Conservation (phyloP, 23 tunicate genomes). For the Halocynthia aurantium region DNA sequence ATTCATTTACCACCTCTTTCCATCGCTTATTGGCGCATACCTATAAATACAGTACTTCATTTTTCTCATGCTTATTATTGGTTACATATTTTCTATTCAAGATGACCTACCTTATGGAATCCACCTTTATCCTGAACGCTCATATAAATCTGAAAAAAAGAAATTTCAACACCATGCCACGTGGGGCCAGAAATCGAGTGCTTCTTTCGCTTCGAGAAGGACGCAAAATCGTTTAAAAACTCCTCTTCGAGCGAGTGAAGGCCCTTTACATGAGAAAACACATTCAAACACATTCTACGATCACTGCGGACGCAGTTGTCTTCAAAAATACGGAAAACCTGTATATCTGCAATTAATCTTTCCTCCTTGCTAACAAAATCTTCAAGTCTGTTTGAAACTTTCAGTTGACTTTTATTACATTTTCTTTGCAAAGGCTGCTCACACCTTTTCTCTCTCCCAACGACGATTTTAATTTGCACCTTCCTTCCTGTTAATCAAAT, state of each 20-base stretch:
- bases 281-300: neutral
- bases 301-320: neutral
- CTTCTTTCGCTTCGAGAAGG: conserved; percentile 1
- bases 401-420: too few species aligned
- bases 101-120: neutral
- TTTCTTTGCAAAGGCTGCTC: too few species aligned
- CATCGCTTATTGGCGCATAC: conserved; percentile 10
- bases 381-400: neutral
- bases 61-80: neutral
- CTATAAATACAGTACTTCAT: neutral
- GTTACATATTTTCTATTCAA: neutral
- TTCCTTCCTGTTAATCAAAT: too few species aligned
- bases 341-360: conserved; percentile 20
- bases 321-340: conserved; percentile 8
- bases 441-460: too few species aligned
- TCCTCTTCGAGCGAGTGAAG: neutral
- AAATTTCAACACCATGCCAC: neutral
- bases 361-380: conserved; percentile 24
- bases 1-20: conserved; percentile 17
- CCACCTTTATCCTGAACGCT: conserved; percentile 24
- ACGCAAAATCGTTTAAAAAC: conserved; percentile 8
- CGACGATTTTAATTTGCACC: too few species aligned
- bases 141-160: conserved; percentile 14
- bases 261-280: neutral
- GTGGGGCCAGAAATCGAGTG: neutral